Base-by-base conservation (phyloP, 2,888 invertebrate genomes). In the Sphecodes monilicornis region DNA sequence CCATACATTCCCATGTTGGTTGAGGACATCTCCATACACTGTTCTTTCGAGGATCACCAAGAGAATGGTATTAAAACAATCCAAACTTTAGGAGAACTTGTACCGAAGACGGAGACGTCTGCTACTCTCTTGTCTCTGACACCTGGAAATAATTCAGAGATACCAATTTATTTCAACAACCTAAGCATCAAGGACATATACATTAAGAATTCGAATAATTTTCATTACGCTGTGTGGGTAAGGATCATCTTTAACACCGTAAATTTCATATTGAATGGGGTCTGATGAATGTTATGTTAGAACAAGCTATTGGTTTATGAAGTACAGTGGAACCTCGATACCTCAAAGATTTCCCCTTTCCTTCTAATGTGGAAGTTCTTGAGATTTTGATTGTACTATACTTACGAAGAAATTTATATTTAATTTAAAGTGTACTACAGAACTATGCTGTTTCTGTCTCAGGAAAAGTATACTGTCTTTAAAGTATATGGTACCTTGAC, bases 81-180 rank as follows among this genome's bases (percentile, higher is more conserved):
- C 29, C 88, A 87, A 77, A 89, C 88, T 5, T 16, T 89, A 10
- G 88, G 88, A 6, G 79, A 83, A 60, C 70, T 88, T 43, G 1
- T 82, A 22, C 57, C 83, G 6, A 60, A 64, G 11, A 36, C 46
- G 6, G 81, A 66, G 10, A 50, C 36, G 0, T 1, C 6, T 41
- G 78, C 68, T 18, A 26, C 3, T 4, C 69, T 88, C 16, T 29
- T 13, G 2, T 74, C 84, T 39, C 22, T 89, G 26, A 87, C 80
- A 13, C 68, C 78, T 0, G 75, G 78, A 26, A 64, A 70, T 41
- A 69, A 70, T n/a, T 68, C 73, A 2, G 16, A 74, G 54, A 74
- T 89, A 29, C 72, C 73, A 32, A 16, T 89, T 11, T 82, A 32
- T 26, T 70, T 89, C 0, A 70, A 81, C 11, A 46, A 26, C 29